Percentiles rank a stretch among this genome's conserved stretches.
These are phyloP conservation scores for Sipha flava DNA, from an alignment of 1,140 invertebrate genomes.

Conservation along the genomic window DNA sequence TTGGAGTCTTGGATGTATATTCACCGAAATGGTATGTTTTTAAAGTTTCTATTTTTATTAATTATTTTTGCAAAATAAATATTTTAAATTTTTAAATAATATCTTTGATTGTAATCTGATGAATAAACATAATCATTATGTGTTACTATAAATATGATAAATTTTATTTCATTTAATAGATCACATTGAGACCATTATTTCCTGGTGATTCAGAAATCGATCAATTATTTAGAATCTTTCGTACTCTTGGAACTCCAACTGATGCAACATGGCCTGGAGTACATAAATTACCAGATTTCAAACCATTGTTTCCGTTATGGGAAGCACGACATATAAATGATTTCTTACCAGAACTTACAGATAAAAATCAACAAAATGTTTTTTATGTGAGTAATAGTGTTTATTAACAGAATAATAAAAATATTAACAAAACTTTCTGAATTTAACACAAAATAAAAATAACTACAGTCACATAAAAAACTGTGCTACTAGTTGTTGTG, in stretches of 20 bases:
- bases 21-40: constrained; percentile 74
- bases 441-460: not conserved
- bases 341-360: constrained; percentile 50
- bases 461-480: not conserved
- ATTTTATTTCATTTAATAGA: constrained; percentile 47
- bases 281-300: constrained; percentile 75
- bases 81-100: too few species aligned
- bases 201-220: constrained; percentile 96
- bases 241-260: constrained; percentile 79
- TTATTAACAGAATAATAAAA: constrained; percentile 1
- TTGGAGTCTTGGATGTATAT: constrained; percentile 94
- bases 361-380: constrained; percentile 51
- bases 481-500: not conserved
- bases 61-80: not conserved
- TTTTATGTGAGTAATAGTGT: constrained; percentile 51
- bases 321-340: constrained; percentile 51
- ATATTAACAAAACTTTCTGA: not conserved
- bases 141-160: too few species aligned
- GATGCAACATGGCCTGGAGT: constrained; percentile 77
- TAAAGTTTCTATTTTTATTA: not conserved
- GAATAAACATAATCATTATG: too few species aligned
- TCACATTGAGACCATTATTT: constrained; percentile 72
- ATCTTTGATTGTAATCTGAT: too few species aligned
- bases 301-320: constrained; percentile 83
- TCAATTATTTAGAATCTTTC: constrained; percentile 88